phyloP scores from a whole-genome alignment of 2,888 invertebrate species.

The Spodoptera littoralis region DNA sequence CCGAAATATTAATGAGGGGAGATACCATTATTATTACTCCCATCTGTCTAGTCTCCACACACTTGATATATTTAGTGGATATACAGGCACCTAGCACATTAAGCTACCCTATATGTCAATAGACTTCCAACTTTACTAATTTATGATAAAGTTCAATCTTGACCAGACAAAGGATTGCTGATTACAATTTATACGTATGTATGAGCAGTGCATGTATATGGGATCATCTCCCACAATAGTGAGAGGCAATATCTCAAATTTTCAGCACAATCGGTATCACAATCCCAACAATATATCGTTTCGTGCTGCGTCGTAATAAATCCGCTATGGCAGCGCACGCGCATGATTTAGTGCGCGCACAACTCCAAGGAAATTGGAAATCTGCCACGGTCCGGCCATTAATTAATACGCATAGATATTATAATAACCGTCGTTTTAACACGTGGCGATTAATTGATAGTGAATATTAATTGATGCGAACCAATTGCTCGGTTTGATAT shows the following conservation, averaged over 20 bases:
- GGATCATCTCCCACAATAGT: neutral
- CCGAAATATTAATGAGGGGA: too few species aligned
- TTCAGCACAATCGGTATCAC: conserved; percentile 30
- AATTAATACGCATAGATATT: conserved; percentile 53
- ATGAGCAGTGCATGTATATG: neutral
- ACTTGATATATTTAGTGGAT: too few species aligned
- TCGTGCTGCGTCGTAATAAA: conserved; percentile 53
- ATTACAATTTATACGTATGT: neutral
- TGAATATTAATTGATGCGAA: conserved; percentile 29
- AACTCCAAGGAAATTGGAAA: conserved; percentile 57
- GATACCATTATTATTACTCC: too few species aligned
- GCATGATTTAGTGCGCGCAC: conserved; percentile 48
- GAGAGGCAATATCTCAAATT: conserved; percentile 17
- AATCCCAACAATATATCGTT: conserved; percentile 43
- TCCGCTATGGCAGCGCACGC: conserved; percentile 36
- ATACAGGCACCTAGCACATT: too few species aligned
- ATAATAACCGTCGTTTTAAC: conserved; percentile 50
- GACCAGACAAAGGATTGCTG: too few species aligned
- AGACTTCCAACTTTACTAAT: too few species aligned
- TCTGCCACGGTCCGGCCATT: conserved; percentile 52
- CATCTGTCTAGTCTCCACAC: too few species aligned
- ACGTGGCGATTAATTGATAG: conserved; percentile 45
- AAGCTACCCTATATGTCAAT: too few species aligned
- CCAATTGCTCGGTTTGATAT: conserved; percentile 11
- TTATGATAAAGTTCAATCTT: too few species aligned